phyloP scores from a whole-genome alignment of 2,797 vertebrate genomes.

The Malacoctenus gilli region DNA sequence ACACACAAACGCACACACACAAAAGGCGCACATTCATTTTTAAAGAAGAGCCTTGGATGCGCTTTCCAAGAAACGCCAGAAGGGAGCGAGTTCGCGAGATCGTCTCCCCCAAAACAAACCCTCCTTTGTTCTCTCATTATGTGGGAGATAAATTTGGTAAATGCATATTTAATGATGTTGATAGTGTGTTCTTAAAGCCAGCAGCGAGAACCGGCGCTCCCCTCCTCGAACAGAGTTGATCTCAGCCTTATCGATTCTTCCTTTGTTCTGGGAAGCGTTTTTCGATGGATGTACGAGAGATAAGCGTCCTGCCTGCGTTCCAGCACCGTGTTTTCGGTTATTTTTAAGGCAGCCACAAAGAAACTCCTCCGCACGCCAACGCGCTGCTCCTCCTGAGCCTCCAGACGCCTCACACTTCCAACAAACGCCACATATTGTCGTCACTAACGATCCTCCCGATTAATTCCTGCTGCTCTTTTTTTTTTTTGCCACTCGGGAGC shows the following conservation, averaged over 20 bases:
- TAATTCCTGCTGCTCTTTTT: conserved; percentile 1
- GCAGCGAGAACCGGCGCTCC: background rate
- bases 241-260: background rate
- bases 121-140: background rate
- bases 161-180: background rate
- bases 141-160: background rate
- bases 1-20: too few relatives aligned
- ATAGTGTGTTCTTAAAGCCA: background rate
- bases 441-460: background rate
- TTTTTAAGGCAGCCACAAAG: background rate
- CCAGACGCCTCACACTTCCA: background rate
- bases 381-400: conserved; percentile 2
- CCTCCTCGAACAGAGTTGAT: too few relatives aligned
- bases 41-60: too few relatives aligned
- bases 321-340: background rate
- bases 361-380: conserved; percentile 1
- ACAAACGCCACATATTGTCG: background rate
- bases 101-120: background rate
- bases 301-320: background rate
- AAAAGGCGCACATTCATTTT: too few relatives aligned
- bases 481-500: too few relatives aligned
- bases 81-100: background rate
- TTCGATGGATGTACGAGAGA: background rate
- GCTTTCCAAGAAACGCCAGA: too few relatives aligned
- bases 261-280: background rate